Evolutionary conservation across 2,888 invertebrate genomes (phyloP).

Genomic region (Bimastos eiseni): DNA sequence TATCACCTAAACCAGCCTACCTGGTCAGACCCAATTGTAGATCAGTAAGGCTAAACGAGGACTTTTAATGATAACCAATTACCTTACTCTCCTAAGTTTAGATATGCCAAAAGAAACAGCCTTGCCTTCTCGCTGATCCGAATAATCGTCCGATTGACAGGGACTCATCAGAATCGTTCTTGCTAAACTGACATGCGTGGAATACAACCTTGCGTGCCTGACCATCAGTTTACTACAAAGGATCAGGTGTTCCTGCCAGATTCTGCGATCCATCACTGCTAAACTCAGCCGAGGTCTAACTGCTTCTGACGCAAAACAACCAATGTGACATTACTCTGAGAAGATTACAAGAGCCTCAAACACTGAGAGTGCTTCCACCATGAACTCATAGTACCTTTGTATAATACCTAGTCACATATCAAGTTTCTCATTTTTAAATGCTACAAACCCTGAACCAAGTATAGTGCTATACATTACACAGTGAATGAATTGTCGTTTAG

Average conservation of each 20-base stretch:
- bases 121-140: background rate
- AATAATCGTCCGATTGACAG: background rate
- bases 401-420: too few species aligned
- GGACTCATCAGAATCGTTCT: background rate
- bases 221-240: constrained; percentile 39
- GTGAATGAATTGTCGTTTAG: background rate
- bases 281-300: background rate
- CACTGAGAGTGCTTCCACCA: background rate
- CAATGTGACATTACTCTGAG: background rate
- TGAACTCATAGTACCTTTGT: background rate
- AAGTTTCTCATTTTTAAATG: background rate
- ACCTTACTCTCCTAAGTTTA: background rate
- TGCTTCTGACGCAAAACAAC: background rate
- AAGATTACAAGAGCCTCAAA: background rate
- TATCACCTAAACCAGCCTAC: background rate
- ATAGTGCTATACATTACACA: background rate
- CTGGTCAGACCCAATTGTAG: background rate
- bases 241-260: constrained; percentile 43
- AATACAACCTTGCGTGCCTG: constrained; percentile 35
- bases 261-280: constrained; percentile 39
- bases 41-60: background rate
- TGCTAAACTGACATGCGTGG: constrained; percentile 24
- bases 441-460: background rate
- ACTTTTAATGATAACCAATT: background rate
- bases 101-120: background rate